phyloP scores from a whole-genome alignment of 2,888 invertebrate species.

The Trissolcus japonicus region DNA sequence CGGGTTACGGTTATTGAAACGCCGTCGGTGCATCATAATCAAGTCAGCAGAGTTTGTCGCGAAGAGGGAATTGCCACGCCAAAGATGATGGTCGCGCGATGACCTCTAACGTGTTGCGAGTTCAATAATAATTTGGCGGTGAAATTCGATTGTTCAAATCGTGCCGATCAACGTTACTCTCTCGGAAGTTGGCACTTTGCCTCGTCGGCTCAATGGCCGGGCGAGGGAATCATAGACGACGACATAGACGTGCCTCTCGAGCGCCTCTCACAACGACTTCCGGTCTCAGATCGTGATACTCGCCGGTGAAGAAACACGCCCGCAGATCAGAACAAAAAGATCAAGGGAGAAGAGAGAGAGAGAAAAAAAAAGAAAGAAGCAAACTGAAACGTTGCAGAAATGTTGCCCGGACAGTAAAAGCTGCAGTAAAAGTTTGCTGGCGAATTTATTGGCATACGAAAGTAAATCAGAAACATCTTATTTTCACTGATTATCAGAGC shows the following conservation, averaged over 20 bases:
- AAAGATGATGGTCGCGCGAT: background rate
- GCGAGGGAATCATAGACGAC: conserved; percentile 33
- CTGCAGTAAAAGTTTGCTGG: conserved; percentile 18
- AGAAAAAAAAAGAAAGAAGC: conserved; percentile 5
- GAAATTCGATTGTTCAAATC: conserved; percentile 49
- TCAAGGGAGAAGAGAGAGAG: conserved; percentile 14
- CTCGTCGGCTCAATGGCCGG: conserved; percentile 40
- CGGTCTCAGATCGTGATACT: conserved; percentile 53
- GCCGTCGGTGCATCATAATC: conserved; percentile 38
- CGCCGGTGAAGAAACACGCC: conserved; percentile 38
- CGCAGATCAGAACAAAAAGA: conserved; percentile 38
- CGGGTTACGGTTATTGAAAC: conserved; percentile 38
- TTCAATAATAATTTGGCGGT: conserved; percentile 37
- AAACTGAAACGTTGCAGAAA: conserved; percentile 45
- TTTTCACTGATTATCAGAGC: background rate
- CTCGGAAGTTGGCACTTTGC: conserved; percentile 56
- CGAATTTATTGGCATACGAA: conserved; percentile 24
- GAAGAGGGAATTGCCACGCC: background rate
- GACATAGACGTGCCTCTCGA: conserved; percentile 40
- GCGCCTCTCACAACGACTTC: conserved; percentile 49
- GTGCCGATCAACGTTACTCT: conserved; percentile 34
- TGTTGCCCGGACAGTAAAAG: conserved; percentile 17
- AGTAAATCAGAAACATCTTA: background rate
- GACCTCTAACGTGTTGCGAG: conserved; percentile 17
- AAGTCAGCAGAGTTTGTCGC: conserved; percentile 7